Evolutionary conservation across 1,140 invertebrate genomes (phyloP), one percentile per base, ranked within the genome.

Genomic region (Laodelphax striatellus): DNA sequence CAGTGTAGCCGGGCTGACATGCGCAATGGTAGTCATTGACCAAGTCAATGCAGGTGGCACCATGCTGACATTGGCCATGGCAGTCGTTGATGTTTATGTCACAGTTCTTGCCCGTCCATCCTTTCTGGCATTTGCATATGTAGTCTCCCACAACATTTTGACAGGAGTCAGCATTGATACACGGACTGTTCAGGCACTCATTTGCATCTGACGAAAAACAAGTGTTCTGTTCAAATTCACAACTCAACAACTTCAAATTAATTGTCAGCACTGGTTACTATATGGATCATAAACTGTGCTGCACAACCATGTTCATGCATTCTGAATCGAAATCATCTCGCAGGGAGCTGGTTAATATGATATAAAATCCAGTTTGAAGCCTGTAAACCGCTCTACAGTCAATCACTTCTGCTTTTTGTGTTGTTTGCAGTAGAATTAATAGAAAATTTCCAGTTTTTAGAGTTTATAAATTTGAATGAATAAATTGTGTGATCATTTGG

Each of bases 51-150:
- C 92, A 95, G 1, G 85, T 86, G 9, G 89, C 91, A 16, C 86
- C 88, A 74, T 95, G 85, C 63, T 85, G 79, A 73, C 92, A 96
- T 68, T 92, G 92, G 3, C 87, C 87, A 9, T 83, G 79, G 74
- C 94, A 97, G 71, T 88, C 88, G 72, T 92, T 83, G 69, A 94
- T 91, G 72, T 94, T 92, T 67, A 86, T 81, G 65, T 88, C 85
- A 75, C 93, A 97, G 65, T 88, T 85, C 71, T 88, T 85, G 17
- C 82, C 91, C 8, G 82, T 86, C 88, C 94, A 98, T 21, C 94
- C 91, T 54, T 84, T 82, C 42, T 84, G 76, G 72, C 88, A 87
- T 64, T 83, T 75, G 72, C 90, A 96, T 67, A 80, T 77, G 72
- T 92, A 95, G 57, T 90, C 87, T 0, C 93, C 93, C 2, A 82